These are phyloP conservation scores for Tinea trinotella DNA, from an alignment of 2,888 invertebrate species.

Conservation along the genomic window DNA sequence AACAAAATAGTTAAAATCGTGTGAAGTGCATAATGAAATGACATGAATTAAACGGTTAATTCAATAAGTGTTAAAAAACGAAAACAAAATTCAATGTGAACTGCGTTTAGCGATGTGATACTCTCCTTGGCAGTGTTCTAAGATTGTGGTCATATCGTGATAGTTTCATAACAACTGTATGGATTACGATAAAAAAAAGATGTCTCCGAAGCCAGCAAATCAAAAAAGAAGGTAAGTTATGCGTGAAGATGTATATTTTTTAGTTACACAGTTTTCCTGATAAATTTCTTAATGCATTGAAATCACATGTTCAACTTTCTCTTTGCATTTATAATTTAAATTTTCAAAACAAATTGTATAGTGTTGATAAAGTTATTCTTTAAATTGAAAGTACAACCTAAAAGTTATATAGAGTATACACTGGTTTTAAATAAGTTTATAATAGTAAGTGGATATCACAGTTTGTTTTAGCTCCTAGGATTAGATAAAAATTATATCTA, in stretches of 20 bases:
- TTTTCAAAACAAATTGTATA: too few relatives aligned
- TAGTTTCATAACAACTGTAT: constrained; percentile 50
- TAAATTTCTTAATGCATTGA: not conserved
- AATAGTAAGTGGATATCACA: too few relatives aligned
- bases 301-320: constrained; percentile 5
- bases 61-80: constrained; percentile 38
- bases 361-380: too few relatives aligned
- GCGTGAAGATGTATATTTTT: not conserved
- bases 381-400: too few relatives aligned
- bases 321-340: too few relatives aligned
- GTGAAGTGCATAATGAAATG: constrained; percentile 64
- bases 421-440: too few relatives aligned
- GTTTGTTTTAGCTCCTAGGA: too few relatives aligned
- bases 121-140: constrained; percentile 73
- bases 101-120: constrained; percentile 63
- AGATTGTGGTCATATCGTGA: constrained; percentile 68
- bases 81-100: constrained; percentile 38
- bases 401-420: too few relatives aligned
- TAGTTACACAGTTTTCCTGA: not conserved
- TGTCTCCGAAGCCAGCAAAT: constrained; percentile 72
- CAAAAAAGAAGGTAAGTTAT: constrained; percentile 78
- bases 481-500: too few relatives aligned
- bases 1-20: constrained; percentile 51
- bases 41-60: constrained; percentile 47
- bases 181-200: constrained; percentile 48